A percentile compares a stretch with the other conserved stretches of the same genome.
phyloP scores from a whole-genome alignment of 2,113 vertebrate species.

The Pantherophis guttatus region DNA sequence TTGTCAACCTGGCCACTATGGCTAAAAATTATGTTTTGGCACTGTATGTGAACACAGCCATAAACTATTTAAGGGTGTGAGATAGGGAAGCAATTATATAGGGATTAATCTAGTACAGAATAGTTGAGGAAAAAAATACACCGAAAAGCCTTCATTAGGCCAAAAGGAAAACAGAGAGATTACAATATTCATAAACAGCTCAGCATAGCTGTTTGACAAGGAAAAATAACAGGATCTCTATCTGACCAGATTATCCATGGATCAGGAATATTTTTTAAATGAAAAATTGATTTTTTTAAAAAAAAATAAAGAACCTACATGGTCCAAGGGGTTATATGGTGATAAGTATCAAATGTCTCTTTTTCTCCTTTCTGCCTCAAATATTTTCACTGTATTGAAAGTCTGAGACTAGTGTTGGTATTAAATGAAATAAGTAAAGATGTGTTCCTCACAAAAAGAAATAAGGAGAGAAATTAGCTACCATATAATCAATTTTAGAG shows the following conservation, averaged over 20 bases:
- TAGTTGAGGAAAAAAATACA: not conserved
- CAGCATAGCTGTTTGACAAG: conserved; percentile 45
- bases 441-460: conserved; percentile 33
- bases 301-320: conserved; percentile 53
- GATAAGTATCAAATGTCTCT: conserved; percentile 52
- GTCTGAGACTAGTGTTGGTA: conserved; percentile 48
- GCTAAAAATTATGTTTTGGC: not conserved
- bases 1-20: not conserved
- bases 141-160: not conserved
- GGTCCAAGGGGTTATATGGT: conserved; percentile 55
- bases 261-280: conserved; percentile 61
- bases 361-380: conserved; percentile 35
- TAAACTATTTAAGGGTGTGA: not conserved
- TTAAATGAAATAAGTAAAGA: conserved; percentile 46
- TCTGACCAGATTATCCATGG: conserved; percentile 46
- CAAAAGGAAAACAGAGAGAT: conserved; percentile 11
- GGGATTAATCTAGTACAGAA: not conserved
- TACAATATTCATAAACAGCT: conserved; percentile 50
- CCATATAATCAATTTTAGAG: conserved; percentile 33
- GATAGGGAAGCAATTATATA: not conserved
- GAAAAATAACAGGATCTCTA: conserved; percentile 45
- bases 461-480: not conserved
- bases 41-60: not conserved
- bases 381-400: conserved; percentile 47
- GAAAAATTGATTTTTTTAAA: conserved; percentile 50